Evolutionary conservation across 37 sponge, comb jelly and placozoan genomes (phyloP), one percentile per base, ranked within the genome.

Genomic region (Aplysina aerophoba): DNA sequence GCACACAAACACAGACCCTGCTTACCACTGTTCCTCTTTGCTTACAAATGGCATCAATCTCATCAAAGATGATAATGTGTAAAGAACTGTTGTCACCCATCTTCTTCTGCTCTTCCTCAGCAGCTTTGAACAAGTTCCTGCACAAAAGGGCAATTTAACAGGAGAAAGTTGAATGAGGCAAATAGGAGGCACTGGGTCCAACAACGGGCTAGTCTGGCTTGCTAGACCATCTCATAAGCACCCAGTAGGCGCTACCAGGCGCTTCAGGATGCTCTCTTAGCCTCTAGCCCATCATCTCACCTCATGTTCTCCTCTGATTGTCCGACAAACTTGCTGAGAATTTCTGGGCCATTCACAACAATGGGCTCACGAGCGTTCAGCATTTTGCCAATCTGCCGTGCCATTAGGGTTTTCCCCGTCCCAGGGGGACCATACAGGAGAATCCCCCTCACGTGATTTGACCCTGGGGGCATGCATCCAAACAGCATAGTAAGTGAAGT

Each of bases 61-160:
- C 99, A 86, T 99, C 99, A 92, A 99, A 97, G 68, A 99, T 99
- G 73, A 99, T 99, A 79, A 99, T 99, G 86, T 99, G 99, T 15
- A 99, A 86, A 41, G 92, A 90, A 84, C 97, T 97, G 90, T 89
- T 90, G 33, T 84, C 82, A 5, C 96, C 97, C 86, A 91, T 88
- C 80, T 87, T 86, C 87, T 89, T 97, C 90, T 99, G 94, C 73
- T 99, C 99, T 37, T 72, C 87, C 77, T 99, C 99, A n/a, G 99
- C 99, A 55, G 88, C 97, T n/a, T 87, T 89, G 84, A 98, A 98
- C 84, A 98, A 62, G 5, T 66, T 65, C 58, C 98, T 92, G 58
- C 6, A 63, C 15, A 60, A 17, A 44, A 44, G 50, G 50, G 8
- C 8, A 44, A 11, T 8, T 3, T 44, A 11, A 44, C 50, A 44